Base-by-base conservation (phyloP, 2,888 invertebrate genomes). In the Lithophane socia region DNA sequence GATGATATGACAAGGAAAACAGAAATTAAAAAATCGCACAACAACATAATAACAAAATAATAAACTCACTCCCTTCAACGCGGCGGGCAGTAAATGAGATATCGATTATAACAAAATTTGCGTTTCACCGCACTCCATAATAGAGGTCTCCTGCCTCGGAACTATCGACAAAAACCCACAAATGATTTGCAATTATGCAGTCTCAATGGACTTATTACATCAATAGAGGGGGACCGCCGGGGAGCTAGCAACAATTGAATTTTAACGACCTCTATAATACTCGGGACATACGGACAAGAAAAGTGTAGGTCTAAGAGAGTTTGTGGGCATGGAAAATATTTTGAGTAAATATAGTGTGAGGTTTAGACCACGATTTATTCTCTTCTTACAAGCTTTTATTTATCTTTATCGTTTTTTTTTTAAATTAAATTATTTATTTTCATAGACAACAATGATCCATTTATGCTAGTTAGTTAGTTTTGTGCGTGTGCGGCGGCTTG, bases 131-230 rank as follows among this genome's bases (percentile, higher is more conserved):
- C 89, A 85, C 87, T 82, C 77, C 86, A 88, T 88, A 88, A 88
- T 88, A 84, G 86, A 82, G 78, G 65, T 76, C 75, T 82, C 73
- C 83, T 73, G 79, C 80, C 73, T 82, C 77, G 84, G 88, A 88
- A 89, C 85, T 90, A 91, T 90, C 87, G 85, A 86, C 93, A 93
- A 94, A 94, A 95, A 94, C 93, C 96, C 96, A 91, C 95, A 96
- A 96, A 96, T 96, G 95, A 96, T 95, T 95, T 94, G 96, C 96
- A 96, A 96, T 96, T 96, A 96, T 96, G 95, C 94, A 95, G 93
- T 94, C 94, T 95, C 95, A 95, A 96, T 96, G 91, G 95, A 95
- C 93, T 95, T 96, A 96, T 96, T 95, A 96, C 95, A 94, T 94
- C 93, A 92, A 93, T 93, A 79, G 78, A 78, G 92, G 94, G 93